These are phyloP conservation scores for Argyrosomus regius DNA, from an alignment of 2,797 vertebrate genomes.

Conservation along the genomic window DNA sequence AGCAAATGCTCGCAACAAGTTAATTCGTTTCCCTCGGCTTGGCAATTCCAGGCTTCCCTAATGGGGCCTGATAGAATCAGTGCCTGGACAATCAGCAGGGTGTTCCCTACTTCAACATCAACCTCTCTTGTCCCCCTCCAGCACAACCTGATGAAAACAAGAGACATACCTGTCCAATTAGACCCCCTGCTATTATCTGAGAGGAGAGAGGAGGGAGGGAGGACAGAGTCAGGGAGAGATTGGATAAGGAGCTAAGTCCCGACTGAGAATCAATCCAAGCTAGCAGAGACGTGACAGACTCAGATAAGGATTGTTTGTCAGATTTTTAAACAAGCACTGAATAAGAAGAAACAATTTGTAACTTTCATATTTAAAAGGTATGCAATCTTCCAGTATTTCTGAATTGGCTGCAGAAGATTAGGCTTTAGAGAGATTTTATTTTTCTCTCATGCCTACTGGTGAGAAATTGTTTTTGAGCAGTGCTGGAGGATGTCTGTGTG, in stretches of 20 bases:
- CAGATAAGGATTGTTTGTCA: slow-evolving; percentile 63
- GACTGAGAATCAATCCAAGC: slow-evolving; percentile 64
- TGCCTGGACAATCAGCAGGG: slow-evolving; percentile 73
- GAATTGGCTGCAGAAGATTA: slow-evolving; percentile 48
- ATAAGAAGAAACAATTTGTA: slow-evolving; percentile 36
- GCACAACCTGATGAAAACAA: slow-evolving; percentile 69
- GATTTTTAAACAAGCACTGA: slow-evolving; percentile 48
- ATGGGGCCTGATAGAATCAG: slow-evolving; percentile 74
- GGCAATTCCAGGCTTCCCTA: slow-evolving; percentile 60
- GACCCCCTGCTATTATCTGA: slow-evolving; percentile 64
- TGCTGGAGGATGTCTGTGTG: slow-evolving; percentile 24
- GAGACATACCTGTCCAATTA: slow-evolving; percentile 73
- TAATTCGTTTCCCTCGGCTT: slow-evolving; percentile 57
- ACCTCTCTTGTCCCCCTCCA: slow-evolving; percentile 46
- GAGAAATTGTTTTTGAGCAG: slow-evolving; percentile 46
- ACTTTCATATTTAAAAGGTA: slow-evolving; percentile 40
- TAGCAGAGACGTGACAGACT: slow-evolving; percentile 43
- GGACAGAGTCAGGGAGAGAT: slow-evolving; percentile 38
- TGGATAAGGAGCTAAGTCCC: slow-evolving; percentile 56
- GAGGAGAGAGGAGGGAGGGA: slow-evolving; percentile 22
- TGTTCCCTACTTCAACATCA: slow-evolving; percentile 57
- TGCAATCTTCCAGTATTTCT: slow-evolving; percentile 27
- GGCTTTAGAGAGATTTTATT: slow-evolving; percentile 43
- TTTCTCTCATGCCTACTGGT: slow-evolving; percentile 28
- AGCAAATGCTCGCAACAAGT: slow-evolving; percentile 58